A percentile compares a stretch with the other conserved stretches of the same genome.
Conservation (phyloP, 1,140 invertebrate genomes). For the Zaprionus capensis region DNA sequence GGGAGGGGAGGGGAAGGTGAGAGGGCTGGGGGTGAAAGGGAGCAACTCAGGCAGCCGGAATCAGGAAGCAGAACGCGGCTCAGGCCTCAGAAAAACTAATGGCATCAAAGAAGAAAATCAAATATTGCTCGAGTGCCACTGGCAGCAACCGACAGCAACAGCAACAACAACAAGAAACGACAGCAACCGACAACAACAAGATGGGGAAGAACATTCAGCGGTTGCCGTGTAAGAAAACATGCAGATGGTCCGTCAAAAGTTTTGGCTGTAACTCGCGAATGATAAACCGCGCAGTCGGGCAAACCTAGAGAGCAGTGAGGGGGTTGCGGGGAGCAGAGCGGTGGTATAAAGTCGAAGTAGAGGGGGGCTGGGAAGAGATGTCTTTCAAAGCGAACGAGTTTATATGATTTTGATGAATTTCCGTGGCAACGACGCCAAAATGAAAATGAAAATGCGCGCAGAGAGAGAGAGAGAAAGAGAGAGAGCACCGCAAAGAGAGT, state of each 20-base stretch:
- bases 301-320: constrained; percentile 3
- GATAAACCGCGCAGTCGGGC: constrained; percentile 63
- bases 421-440: constrained; percentile 81
- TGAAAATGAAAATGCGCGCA: constrained; percentile 64
- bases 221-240: constrained; percentile 77
- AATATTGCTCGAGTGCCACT: constrained; percentile 80
- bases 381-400: constrained; percentile 66
- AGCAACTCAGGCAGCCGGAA: constrained; percentile 33
- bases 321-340: background rate
- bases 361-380: background rate
- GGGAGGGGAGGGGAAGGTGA: background rate
- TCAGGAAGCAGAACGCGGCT: constrained; percentile 12
- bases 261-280: constrained; percentile 65
- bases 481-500: background rate
- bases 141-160: constrained; percentile 56
- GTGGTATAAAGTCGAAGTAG: background rate
- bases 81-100: constrained; percentile 67
- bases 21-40: background rate
- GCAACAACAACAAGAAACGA: constrained; percentile 22
- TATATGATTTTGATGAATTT: constrained; percentile 83
- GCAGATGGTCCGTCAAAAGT: constrained; percentile 75
- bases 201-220: constrained; percentile 35
- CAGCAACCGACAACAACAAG: constrained; percentile 28
- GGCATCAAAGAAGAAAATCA: constrained; percentile 80
- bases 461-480: background rate